phyloP scores from a whole-genome alignment of 2,113 vertebrate genomes.

The Anarrhichthys ocellatus region DNA sequence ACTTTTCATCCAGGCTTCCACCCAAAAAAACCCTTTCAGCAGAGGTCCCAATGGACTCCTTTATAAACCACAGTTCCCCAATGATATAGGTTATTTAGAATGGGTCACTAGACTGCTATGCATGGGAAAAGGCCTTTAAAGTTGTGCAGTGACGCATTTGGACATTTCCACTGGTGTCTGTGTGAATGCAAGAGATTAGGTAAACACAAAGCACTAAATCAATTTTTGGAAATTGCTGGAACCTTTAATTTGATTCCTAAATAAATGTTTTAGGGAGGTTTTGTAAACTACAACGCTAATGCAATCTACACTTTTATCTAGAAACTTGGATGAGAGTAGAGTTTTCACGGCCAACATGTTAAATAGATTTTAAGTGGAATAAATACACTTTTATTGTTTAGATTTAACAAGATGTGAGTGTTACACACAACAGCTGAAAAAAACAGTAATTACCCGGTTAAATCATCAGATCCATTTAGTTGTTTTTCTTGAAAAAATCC shows the following conservation, averaged over 20 bases:
- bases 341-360: slow-evolving; percentile 76
- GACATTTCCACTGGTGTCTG: slow-evolving; percentile 81
- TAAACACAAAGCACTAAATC: slow-evolving; percentile 81
- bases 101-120: slow-evolving; percentile 91
- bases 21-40: slow-evolving; percentile 86
- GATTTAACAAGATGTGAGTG: slow-evolving; percentile 29
- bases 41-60: slow-evolving; percentile 85
- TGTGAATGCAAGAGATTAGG: slow-evolving; percentile 81
- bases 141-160: slow-evolving; percentile 86
- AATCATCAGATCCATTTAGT: fast-evolving
- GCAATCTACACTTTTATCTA: slow-evolving; percentile 75
- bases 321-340: slow-evolving; percentile 45
- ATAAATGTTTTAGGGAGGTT: slow-evolving; percentile 78
- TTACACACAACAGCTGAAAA: slow-evolving; percentile 1
- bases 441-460: background rate
- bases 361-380: slow-evolving; percentile 74
- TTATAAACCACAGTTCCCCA: slow-evolving; percentile 85
- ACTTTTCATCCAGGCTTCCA: slow-evolving; percentile 83
- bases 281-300: slow-evolving; percentile 83
- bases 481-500: background rate
- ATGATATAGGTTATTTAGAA: slow-evolving; percentile 89
- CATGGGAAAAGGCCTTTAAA: slow-evolving; percentile 86
- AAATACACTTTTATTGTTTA: slow-evolving; percentile 53
- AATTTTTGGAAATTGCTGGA: slow-evolving; percentile 84
- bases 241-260: slow-evolving; percentile 84